A percentile compares a stretch with the other conserved stretches of the same genome.
phyloP scores from a whole-genome alignment of 2,113 vertebrate genomes.

The Catharus fuscescens region DNA sequence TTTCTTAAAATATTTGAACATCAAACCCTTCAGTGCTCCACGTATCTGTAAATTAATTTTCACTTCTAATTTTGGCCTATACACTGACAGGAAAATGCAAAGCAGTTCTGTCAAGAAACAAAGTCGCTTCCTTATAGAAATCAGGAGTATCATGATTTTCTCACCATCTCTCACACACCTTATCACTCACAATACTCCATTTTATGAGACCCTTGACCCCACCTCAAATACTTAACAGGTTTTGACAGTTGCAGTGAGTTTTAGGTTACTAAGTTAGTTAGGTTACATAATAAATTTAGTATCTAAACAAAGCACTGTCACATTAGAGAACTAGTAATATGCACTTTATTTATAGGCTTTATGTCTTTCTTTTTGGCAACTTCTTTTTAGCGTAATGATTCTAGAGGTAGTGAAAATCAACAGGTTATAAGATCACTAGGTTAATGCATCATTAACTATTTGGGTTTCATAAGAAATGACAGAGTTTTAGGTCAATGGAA shows the following conservation, averaged over 20 bases:
- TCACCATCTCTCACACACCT: not conserved
- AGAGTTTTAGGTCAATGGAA: not conserved
- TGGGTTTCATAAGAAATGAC: not conserved
- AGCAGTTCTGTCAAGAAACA: not conserved
- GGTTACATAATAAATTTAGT: not conserved
- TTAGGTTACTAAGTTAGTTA: not conserved
- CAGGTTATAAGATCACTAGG: not conserved
- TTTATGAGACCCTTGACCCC: not conserved
- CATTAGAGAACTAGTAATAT: not conserved
- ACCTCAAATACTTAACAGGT: not conserved
- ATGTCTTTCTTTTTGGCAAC: not conserved
- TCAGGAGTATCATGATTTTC: not conserved
- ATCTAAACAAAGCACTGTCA: not conserved
- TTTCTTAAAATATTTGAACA: not conserved
- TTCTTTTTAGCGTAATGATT: not conserved
- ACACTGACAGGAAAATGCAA: not conserved
- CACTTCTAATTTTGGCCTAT: constrained; percentile 3
- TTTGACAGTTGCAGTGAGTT: not conserved
- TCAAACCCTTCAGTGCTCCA: not conserved
- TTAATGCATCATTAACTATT: not conserved
- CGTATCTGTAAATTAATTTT: constrained; percentile 1
- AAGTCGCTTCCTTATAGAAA: not conserved
- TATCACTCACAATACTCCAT: not conserved
- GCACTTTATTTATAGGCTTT: not conserved
- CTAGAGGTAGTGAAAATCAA: not conserved